A percentile compares a stretch with the other conserved stretches of the same genome.
These are phyloP conservation scores for Takifugu rubripes DNA, from an alignment of 2,797 vertebrate genomes.

Conservation along the genomic window DNA sequence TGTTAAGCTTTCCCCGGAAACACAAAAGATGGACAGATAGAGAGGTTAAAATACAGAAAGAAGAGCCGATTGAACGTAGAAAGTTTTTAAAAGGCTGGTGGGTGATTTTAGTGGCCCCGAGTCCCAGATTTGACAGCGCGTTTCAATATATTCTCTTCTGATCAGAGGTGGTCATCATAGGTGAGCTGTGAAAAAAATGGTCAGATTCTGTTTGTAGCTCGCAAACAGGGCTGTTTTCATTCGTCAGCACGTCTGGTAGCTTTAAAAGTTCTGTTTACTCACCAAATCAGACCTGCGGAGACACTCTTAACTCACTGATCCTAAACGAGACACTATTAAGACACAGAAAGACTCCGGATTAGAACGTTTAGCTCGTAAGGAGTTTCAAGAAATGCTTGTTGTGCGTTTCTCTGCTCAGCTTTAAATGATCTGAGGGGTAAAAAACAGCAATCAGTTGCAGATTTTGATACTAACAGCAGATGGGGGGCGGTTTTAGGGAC, in stretches of 20 bases:
- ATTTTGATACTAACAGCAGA: constrained; percentile 29
- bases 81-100: background rate
- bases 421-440: constrained; percentile 19
- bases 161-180: background rate
- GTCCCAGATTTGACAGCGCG: background rate
- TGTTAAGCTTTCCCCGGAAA: constrained; percentile 73
- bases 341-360: constrained; percentile 65
- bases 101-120: background rate
- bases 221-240: constrained; percentile 29
- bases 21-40: constrained; percentile 69
- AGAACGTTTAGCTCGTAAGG: constrained; percentile 71
- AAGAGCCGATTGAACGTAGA: constrained; percentile 33
- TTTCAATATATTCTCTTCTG: background rate
- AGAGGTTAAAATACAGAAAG: constrained; percentile 61
- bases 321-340: constrained; percentile 68
- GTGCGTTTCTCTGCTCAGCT: constrained; percentile 57
- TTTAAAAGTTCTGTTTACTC: constrained; percentile 56
- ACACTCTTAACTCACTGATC: constrained; percentile 72
- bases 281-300: constrained; percentile 70
- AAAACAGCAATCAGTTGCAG: constrained; percentile 41
- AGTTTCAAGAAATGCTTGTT: constrained; percentile 70
- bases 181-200: background rate
- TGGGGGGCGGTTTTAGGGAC: background rate
- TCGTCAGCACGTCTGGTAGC: constrained; percentile 52
- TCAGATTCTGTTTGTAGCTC: constrained; percentile 20